phyloP scores from a whole-genome alignment of 2,113 vertebrate genomes.

The Limanda limanda region DNA sequence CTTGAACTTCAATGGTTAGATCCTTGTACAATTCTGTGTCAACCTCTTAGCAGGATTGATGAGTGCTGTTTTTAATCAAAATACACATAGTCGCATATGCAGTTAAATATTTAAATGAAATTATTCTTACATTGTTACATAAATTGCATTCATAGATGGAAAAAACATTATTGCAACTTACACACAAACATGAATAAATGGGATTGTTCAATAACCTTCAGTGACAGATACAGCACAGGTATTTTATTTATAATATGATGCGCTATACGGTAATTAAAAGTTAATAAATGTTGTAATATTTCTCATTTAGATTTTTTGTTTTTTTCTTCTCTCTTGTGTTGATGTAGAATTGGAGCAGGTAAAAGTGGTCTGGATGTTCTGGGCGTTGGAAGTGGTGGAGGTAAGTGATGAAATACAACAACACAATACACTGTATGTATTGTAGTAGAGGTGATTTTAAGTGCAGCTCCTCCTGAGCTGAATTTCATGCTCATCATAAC shows the following conservation, averaged over 20 bases:
- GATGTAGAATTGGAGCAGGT: slow-evolving; percentile 81
- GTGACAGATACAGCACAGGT: neutral
- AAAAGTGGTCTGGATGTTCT: slow-evolving; percentile 87
- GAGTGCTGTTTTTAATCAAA: too few relatives aligned
- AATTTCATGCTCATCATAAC: too few relatives aligned
- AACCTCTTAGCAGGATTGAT: too few relatives aligned
- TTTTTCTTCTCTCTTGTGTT: slow-evolving; percentile 2
- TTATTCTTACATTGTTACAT: too few relatives aligned
- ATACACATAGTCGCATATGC: too few relatives aligned
- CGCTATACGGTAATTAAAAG: too few relatives aligned
- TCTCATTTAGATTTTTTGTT: neutral
- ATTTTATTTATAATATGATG: neutral
- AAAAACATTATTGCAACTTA: too few relatives aligned
- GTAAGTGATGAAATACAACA: slow-evolving; percentile 69
- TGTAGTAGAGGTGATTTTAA: neutral
- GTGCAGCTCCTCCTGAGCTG: neutral
- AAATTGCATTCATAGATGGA: too few relatives aligned
- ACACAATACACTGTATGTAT: neutral
- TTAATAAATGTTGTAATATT: neutral
- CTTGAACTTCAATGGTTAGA: too few relatives aligned
- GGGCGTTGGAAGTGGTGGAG: slow-evolving; percentile 88
- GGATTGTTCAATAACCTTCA: neutral
- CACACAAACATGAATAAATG: too few relatives aligned
- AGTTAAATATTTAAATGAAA: too few relatives aligned
- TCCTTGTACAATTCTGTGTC: too few relatives aligned